Conservation (phyloP, 2,797 vertebrate genomes). For the Chelon labrosus region DNA sequence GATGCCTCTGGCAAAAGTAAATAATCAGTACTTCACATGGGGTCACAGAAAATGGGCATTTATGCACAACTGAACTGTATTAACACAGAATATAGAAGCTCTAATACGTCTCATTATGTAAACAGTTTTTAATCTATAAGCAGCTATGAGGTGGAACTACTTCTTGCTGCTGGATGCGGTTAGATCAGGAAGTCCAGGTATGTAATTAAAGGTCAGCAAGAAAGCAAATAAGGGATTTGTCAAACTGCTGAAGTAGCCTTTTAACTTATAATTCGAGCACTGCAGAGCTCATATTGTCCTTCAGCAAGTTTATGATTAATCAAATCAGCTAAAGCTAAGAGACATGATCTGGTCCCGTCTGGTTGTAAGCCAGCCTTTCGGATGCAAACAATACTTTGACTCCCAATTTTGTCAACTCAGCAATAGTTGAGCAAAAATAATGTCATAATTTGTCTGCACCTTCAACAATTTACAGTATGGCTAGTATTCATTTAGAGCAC, state of each 20-base stretch:
- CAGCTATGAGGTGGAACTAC: no score
- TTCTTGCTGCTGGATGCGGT: no score
- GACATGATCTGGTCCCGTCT: not conserved
- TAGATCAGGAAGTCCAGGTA: not conserved
- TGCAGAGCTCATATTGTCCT: not conserved
- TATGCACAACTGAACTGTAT: no score
- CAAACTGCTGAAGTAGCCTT: not conserved
- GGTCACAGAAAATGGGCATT: no score
- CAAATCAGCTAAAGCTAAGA: not conserved
- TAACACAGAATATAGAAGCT: not conserved
- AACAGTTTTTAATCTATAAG: no score
- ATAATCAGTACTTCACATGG: no score
- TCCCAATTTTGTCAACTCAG: no score
- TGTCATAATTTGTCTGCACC: no score
- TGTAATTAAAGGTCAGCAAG: slow-evolving; percentile 8
- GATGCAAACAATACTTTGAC: not conserved
- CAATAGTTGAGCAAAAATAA: no score
- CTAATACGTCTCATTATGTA: not conserved
- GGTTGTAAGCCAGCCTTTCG: no score
- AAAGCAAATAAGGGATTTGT: not conserved
- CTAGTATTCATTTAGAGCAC: slow-evolving; percentile 1
- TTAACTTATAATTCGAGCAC: not conserved
- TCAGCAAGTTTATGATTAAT: not conserved
- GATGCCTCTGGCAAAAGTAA: no score
- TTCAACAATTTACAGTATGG: not conserved